A percentile compares a stretch with the other conserved stretches of the same genome.
Evolutionary conservation across 1,140 invertebrate species (phyloP).

Genomic region (Homalodisca vitripennis): DNA sequence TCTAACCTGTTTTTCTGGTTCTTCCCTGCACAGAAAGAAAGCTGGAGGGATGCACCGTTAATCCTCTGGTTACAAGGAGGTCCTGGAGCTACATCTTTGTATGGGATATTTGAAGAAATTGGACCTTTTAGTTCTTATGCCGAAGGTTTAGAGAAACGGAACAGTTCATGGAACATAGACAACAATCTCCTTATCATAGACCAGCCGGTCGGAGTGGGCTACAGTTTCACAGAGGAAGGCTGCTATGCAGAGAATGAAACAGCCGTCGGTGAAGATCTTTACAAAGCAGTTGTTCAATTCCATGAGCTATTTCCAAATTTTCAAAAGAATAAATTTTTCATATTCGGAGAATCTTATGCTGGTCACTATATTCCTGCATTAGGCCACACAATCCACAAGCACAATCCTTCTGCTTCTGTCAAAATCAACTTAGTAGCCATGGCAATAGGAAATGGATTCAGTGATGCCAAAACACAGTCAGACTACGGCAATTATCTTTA

Average conservation of each 20-base stretch:
- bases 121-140: conserved; percentile 25
- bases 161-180: conserved; percentile 25
- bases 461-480: conserved; percentile 75
- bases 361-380: conserved; percentile 81
- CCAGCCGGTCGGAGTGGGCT: conserved; percentile 53
- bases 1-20: conserved; percentile 76
- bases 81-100: conserved; percentile 66
- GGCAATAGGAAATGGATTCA: conserved; percentile 82
- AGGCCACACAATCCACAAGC: conserved; percentile 69
- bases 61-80: conserved; percentile 76
- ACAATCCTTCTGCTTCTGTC: conserved; percentile 56
- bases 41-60: conserved; percentile 56
- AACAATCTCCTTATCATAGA: conserved; percentile 67
- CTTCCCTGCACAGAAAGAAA: conserved; percentile 58
- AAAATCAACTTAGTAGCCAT: conserved; percentile 63
- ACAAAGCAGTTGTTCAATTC: conserved; percentile 54
- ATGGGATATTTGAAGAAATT: conserved; percentile 71
- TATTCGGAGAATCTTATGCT: conserved; percentile 84
- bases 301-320: conserved; percentile 69
- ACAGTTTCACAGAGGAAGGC: conserved; percentile 65
- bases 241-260: conserved; percentile 67
- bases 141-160: conserved; percentile 46
- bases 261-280: conserved; percentile 45
- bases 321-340: conserved; percentile 65
- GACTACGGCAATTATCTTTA: conserved; percentile 79